A percentile compares a stretch with the other conserved stretches of the same genome.
phyloP scores from a whole-genome alignment of 2,888 invertebrate species.

The Cephalotes varians region DNA sequence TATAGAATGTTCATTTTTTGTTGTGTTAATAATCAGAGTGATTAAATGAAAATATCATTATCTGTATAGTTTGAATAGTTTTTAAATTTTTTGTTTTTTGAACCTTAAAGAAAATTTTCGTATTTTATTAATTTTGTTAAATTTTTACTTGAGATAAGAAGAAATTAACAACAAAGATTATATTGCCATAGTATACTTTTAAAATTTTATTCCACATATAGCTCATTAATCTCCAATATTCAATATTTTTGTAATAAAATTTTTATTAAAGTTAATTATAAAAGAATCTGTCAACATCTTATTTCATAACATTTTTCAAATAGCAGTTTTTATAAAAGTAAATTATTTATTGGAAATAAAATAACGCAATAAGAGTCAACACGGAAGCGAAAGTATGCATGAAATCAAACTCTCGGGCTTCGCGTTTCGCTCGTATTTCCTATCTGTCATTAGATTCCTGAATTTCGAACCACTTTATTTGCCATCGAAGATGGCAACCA shows the following conservation, averaged over 20 bases:
- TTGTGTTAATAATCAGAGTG: background rate
- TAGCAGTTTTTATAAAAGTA: background rate
- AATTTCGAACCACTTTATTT: slow-evolving; percentile 62
- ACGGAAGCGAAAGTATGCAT: background rate
- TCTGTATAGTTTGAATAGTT: background rate
- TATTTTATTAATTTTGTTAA: too few relatives aligned
- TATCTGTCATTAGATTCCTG: slow-evolving; percentile 60
- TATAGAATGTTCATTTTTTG: background rate
- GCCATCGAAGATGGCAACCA: slow-evolving; percentile 41
- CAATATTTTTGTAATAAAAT: background rate
- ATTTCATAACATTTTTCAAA: background rate
- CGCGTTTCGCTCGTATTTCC: slow-evolving; percentile 46
- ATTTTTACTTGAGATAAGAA: background rate
- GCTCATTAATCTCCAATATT: background rate
- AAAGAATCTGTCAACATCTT: background rate
- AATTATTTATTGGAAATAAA: background rate
- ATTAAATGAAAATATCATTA: background rate
- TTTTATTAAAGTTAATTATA: background rate
- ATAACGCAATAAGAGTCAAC: slow-evolving; percentile 24
- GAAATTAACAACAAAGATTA: background rate
- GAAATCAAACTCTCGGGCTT: slow-evolving; percentile 28
- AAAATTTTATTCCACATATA: background rate
- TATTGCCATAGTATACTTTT: background rate
- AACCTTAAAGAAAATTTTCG: background rate
- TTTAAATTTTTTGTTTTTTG: background rate